Evolutionary conservation across 2,113 vertebrate species (phyloP).

Genomic region (Zonotrichia leucophrys): DNA sequence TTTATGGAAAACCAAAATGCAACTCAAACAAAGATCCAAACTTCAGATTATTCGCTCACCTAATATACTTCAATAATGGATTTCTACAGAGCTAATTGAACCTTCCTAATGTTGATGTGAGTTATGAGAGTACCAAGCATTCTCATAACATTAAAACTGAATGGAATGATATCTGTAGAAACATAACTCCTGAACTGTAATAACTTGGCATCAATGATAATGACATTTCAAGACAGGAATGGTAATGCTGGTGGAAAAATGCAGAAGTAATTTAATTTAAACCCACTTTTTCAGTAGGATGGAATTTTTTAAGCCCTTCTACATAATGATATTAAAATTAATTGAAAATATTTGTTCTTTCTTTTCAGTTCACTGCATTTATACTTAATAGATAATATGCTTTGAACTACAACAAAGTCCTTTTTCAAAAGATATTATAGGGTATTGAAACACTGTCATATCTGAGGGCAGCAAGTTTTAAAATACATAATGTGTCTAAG

Average conservation of each 20-base stretch:
- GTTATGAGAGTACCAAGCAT: slow-evolving; percentile 1
- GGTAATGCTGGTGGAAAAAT: not conserved
- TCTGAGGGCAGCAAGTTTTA: not conserved
- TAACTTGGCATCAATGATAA: slow-evolving; percentile 51
- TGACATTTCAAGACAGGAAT: slow-evolving; percentile 48
- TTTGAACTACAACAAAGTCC: not conserved
- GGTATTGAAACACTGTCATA: not conserved
- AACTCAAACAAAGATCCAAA: not conserved
- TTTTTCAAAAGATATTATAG: not conserved
- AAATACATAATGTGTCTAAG: not conserved
- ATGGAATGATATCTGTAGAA: slow-evolving; percentile 32
- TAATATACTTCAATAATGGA: not conserved
- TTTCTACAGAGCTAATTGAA: not conserved
- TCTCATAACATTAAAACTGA: not conserved
- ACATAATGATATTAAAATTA: not conserved
- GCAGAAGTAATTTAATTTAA: not conserved
- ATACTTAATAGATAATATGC: not conserved
- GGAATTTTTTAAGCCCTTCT: not conserved
- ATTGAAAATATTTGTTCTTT: slow-evolving; percentile 32
- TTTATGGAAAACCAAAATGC: not conserved
- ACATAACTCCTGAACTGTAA: slow-evolving; percentile 35
- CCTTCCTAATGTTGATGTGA: not conserved
- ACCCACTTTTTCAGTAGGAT: not conserved
- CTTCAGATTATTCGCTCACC: not conserved
- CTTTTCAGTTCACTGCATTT: not conserved